A percentile compares a stretch with the other conserved stretches of the same genome.
Conservation (phyloP, 1,140 invertebrate species). For the Sinella curviseta region DNA sequence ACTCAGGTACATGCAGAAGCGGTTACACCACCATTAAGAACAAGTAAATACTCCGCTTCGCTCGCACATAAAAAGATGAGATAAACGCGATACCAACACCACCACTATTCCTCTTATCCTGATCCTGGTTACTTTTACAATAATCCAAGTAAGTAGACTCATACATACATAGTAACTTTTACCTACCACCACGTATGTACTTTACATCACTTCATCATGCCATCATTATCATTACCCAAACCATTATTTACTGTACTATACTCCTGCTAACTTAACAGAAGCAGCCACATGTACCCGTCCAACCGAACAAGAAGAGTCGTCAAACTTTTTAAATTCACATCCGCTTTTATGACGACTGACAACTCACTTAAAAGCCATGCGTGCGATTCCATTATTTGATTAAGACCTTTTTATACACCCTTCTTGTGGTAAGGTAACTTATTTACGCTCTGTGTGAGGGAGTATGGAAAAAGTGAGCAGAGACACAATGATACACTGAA, state of each 20-base stretch:
- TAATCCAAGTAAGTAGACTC: too few relatives aligned
- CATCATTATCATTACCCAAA: conserved; percentile 4
- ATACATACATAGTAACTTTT: neutral
- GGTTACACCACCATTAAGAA: conserved; percentile 1
- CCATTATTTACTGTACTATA: neutral
- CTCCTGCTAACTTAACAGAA: neutral
- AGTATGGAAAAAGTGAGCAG: too few relatives aligned
- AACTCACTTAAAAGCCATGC: neutral
- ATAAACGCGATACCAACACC: neutral
- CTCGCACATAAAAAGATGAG: neutral
- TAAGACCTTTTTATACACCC: neutral
- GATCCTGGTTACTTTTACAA: neutral
- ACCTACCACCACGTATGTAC: neutral
- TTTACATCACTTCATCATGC: neutral
- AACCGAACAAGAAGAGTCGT: neutral
- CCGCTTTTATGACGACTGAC: neutral
- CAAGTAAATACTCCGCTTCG: neutral
- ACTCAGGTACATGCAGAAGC: neutral
- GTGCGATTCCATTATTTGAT: neutral
- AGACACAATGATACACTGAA: too few relatives aligned
- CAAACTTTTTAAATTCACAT: conserved; percentile 11
- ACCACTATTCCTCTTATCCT: too few relatives aligned
- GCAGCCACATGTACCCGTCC: neutral
- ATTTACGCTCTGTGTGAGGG: too few relatives aligned
- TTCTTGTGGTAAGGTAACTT: too few relatives aligned